These are phyloP conservation scores for Sarcophaga caerulescens DNA, from an alignment of 2,888 invertebrate species.

Conservation along the genomic window DNA sequence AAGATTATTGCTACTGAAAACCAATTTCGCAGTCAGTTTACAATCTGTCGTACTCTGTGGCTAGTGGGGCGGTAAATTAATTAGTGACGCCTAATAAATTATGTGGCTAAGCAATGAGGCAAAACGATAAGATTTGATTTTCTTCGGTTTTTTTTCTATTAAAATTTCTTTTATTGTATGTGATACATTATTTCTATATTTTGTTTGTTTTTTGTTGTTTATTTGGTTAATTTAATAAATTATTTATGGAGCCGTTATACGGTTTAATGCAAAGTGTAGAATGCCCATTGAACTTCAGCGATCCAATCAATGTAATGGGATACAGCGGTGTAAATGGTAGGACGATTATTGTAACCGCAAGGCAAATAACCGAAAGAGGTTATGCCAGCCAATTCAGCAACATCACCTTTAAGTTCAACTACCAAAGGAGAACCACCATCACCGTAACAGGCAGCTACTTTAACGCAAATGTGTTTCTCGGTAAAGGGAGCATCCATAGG, in stretches of 20 bases:
- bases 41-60: not conserved
- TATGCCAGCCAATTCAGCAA: slow-evolving; percentile 73
- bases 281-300: slow-evolving; percentile 74
- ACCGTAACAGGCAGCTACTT: slow-evolving; percentile 74
- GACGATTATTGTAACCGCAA: slow-evolving; percentile 74
- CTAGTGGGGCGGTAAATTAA: slow-evolving; percentile 38
- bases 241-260: not conserved
- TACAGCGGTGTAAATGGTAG: slow-evolving; percentile 73
- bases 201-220: not conserved
- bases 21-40: not conserved
- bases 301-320: slow-evolving; percentile 74
- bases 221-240: not conserved
- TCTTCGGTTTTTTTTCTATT: slow-evolving; percentile 5
- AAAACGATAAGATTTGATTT: slow-evolving; percentile 36
- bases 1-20: slow-evolving; percentile 21
- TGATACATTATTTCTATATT: not conserved
- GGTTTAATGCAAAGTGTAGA: slow-evolving; percentile 71
- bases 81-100: slow-evolving; percentile 29
- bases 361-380: slow-evolving; percentile 76
- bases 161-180: too few relatives aligned
- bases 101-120: slow-evolving; percentile 6
- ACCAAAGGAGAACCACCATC: slow-evolving; percentile 76
- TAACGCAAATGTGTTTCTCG: slow-evolving; percentile 71
- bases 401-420: slow-evolving; percentile 71
- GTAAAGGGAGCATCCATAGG: slow-evolving; percentile 73